These are phyloP conservation scores for Falcunculus frontatus DNA, from an alignment of 2,113 vertebrate species.

Conservation along the genomic window DNA sequence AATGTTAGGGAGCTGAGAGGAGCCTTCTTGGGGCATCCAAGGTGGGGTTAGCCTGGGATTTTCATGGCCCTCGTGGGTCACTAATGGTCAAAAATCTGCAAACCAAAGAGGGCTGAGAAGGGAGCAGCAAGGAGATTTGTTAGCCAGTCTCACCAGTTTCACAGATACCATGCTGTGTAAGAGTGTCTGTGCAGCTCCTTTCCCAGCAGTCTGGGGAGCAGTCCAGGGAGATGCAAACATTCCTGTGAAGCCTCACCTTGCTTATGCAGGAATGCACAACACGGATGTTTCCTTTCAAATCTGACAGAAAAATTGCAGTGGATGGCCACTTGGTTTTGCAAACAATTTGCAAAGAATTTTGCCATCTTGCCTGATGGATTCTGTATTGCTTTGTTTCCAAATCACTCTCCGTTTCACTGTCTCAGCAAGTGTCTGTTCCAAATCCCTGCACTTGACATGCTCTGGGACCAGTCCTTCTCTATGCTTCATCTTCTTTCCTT, in stretches of 20 bases:
- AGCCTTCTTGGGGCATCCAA: background rate
- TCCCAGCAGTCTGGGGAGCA: accelerated
- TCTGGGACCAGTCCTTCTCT: background rate
- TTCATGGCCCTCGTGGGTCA: accelerated
- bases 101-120: background rate
- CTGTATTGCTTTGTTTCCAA: background rate
- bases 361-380: background rate
- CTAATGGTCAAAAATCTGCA: background rate
- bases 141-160: background rate
- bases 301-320: conserved; percentile 36
- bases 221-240: background rate
- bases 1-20: background rate
- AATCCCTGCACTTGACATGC: background rate
- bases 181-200: background rate
- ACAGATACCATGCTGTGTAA: accelerated
- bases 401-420: background rate
- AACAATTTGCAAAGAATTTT: background rate
- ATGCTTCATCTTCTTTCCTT: background rate
- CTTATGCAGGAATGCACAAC: background rate
- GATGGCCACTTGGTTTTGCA: background rate
- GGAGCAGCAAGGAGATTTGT: background rate
- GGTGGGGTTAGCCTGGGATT: background rate
- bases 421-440: background rate
- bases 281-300: background rate
- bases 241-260: background rate